Evolutionary conservation across 2,888 invertebrate genomes (phyloP).

Genomic region (Acholoe squamosa): DNA sequence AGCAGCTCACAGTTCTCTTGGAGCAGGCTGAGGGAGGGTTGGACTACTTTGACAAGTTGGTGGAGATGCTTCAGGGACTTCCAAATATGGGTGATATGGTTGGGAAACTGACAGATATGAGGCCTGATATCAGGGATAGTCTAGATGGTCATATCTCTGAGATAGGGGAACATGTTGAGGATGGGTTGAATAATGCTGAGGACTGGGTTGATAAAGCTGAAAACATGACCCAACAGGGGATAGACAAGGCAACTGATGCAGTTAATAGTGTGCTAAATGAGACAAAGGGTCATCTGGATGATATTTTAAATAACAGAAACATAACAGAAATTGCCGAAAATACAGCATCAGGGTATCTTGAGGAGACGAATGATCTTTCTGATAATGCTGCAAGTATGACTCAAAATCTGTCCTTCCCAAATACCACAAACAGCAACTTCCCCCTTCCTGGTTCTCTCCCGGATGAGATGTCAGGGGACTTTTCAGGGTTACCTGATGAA

Average conservation of each 20-base stretch:
- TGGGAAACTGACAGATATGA: background rate
- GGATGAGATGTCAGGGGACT: too few species aligned
- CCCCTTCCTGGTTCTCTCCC: too few species aligned
- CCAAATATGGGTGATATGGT: background rate
- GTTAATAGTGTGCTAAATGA: background rate
- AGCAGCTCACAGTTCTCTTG: background rate
- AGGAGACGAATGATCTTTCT: too few species aligned
- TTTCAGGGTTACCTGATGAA: too few species aligned
- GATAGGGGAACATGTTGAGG: background rate
- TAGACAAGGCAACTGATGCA: background rate
- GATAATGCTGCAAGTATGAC: too few species aligned
- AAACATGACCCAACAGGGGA: background rate
- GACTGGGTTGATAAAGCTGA: background rate
- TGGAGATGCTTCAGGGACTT: background rate
- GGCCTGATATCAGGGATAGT: background rate
- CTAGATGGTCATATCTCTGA: background rate
- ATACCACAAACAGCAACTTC: too few species aligned
- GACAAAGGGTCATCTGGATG: background rate
- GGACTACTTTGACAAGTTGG: conserved; percentile 2
- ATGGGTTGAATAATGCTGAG: background rate
- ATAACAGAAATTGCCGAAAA: too few species aligned
- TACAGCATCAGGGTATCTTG: too few species aligned
- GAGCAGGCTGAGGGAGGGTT: conserved; percentile 7
- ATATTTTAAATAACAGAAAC: too few species aligned
- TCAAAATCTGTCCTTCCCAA: too few species aligned